Evolutionary conservation across 92 coral and sea anemone species (phyloP).

Genomic region (Actinernus sp.): DNA sequence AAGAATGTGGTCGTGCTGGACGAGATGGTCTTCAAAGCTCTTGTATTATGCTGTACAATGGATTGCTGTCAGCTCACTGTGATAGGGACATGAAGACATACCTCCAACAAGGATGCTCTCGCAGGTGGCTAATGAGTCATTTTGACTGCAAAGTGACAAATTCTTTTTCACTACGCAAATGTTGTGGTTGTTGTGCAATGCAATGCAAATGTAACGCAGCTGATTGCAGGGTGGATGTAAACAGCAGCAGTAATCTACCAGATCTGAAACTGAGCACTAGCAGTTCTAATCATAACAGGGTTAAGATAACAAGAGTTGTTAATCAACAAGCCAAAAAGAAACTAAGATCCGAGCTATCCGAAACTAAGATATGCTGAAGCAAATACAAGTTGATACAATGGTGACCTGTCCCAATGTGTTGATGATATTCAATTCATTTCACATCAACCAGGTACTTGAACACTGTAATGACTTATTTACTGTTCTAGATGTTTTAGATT

Average conservation of each 20-base stretch:
- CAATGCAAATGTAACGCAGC: neutral
- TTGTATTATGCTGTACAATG: conserved; percentile 1
- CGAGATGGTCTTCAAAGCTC: conserved; percentile 12
- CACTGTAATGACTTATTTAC: conserved; percentile 38
- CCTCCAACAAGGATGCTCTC: neutral
- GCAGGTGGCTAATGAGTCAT: conserved; percentile 11
- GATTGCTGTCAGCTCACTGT: conserved; percentile 1
- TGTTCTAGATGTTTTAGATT: conserved; percentile 34
- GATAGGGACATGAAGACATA: neutral
- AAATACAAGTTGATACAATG: too few relatives aligned
- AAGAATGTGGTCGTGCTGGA: conserved; percentile 49
- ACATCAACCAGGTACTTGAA: conserved; percentile 60
- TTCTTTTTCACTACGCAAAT: conserved; percentile 9
- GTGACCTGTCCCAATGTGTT: too few relatives aligned
- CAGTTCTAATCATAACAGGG: too few relatives aligned
- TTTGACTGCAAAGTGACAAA: too few relatives aligned
- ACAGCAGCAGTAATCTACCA: too few relatives aligned
- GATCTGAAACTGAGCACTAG: too few relatives aligned
- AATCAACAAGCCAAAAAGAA: too few relatives aligned
- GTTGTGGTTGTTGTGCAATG: neutral
- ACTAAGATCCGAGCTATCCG: too few relatives aligned
- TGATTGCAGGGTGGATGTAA: too few relatives aligned
- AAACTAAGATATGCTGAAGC: too few relatives aligned
- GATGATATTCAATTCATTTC: conserved; percentile 62
- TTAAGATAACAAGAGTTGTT: too few relatives aligned